Base-by-base conservation (phyloP, 2,113 vertebrate genomes). In the Elachura formosa region DNA sequence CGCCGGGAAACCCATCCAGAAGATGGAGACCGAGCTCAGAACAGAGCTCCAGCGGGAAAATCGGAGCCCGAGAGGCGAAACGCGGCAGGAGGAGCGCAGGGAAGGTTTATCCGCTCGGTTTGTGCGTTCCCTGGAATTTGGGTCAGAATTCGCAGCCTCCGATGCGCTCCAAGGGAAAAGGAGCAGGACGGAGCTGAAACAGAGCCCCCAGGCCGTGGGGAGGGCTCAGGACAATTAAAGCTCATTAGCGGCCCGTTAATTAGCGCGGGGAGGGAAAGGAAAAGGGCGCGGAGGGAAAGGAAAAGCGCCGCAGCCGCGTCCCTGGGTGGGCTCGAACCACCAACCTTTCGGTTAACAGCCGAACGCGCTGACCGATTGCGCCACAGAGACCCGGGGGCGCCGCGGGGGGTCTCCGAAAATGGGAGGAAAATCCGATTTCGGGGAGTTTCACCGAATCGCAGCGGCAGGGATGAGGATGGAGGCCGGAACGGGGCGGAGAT, bases 311-410 rank as follows among this genome's bases (percentile, higher is more conserved):
- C 29, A 96, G 96, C 90, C 58, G 22, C 49, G 28, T 97, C 91
- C 96, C 96, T 96, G 91, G 89, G 87, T 97, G 97, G 97, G 95
- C 79, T 97, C 25, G 48, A 98, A 96, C 95, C 97, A 97, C 95
- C 97, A 97, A 74, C 87, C 94, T 97, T 96, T 96, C 59, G 17
- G 93, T 98, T 97, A 97, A 97, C 95, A 97, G 97, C 93, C 43
- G 15, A 97, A 97, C 45, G 62, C 54, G 62, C 93, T 93, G 68
- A 95, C 94, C 81, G 28, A 87, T 96, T 96, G 95, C 77, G 36
- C 58, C 74, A 51, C 58, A 77, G 36, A 78, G 76, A 67, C 76
- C 3, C 2, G 2, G 1, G n/a, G n/a, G n/a, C n/a, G n/a, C n/a
- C n/a, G n/a, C n/a, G n/a, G n/a, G n/a, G n/a, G n/a, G n/a, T n/a